Base-by-base conservation (phyloP, 2,797 vertebrate species). In the Tapirus indicus region DNA sequence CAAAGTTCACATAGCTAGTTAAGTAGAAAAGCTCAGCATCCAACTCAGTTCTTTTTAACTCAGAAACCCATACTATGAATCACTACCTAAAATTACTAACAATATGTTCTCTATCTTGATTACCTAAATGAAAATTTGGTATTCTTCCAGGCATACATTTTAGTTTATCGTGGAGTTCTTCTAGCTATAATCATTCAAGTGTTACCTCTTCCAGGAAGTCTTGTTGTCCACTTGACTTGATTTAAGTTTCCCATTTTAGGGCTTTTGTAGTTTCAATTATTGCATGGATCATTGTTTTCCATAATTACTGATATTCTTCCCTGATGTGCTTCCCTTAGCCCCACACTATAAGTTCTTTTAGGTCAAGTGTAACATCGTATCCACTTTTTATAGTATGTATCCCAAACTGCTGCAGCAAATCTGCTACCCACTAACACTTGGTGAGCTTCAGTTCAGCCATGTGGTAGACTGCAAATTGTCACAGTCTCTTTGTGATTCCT, bases 301-400 rank as follows among this genome's bases (percentile, higher is more conserved):
- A 87, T 72, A 74, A 86, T 91, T 80, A 56, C 60, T 94, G n/a
- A 68, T 78, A 69, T 49, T 69, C 62, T 90, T 49, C n/a, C n/a
- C n/a, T n/a, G n/a, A n/a, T n/a, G 8, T 25, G 16, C 29, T n/a
- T 86, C 13, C 44, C 29, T 25, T 38, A 47, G 23, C 64, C 38
- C 29, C 62, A 66, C 25, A 72, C 47, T 64, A 29, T 47, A 66
- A 44, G 64, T 23, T 72, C 16, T 68, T 72, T 87, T 47, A 72
- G 47, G 56, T 56, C 12, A 23, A 80, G 32, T 23, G 7, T 79
- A 64, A n/a, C 4, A 20, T 91, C 88, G 69, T 58, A 35, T 4
- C 87, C 47, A 1, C 1, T 29, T 71, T 72, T 62, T 27, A 32
- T 64, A 80, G 13, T 38, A 6, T 25, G 7, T 21, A 35, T 13